Evolutionary conservation across 92 coral and sea anemone species (phyloP).

Genomic region (Palythoa caribaeorum): DNA sequence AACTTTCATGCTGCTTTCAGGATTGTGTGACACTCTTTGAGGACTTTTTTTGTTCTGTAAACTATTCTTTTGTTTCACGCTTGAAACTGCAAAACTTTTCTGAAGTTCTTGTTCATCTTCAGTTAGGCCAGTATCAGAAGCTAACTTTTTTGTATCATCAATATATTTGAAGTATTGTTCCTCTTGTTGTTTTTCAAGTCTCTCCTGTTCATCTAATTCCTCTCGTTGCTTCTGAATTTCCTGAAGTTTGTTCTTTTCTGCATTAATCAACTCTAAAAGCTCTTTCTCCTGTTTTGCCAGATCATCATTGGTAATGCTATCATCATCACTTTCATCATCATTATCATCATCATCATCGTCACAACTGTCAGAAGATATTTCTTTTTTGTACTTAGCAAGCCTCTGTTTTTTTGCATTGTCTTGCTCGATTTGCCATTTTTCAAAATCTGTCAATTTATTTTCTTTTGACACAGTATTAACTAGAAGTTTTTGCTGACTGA

Average conservation of each 20-base stretch:
- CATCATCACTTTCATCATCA: slow-evolving; percentile 21
- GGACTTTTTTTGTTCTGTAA: slow-evolving; percentile 23
- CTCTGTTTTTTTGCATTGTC: slow-evolving; percentile 69
- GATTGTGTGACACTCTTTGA: slow-evolving; percentile 23
- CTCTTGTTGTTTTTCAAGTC: slow-evolving; percentile 65
- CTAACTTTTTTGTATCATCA: not conserved
- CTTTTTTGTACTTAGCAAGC: slow-evolving; percentile 57
- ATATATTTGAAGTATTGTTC: slow-evolving; percentile 8
- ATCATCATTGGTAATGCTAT: slow-evolving; percentile 36
- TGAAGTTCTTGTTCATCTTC: slow-evolving; percentile 23
- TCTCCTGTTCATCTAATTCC: slow-evolving; percentile 82
- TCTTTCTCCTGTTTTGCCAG: slow-evolving; percentile 72
- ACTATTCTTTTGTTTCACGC: slow-evolving; percentile 19
- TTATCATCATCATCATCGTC: slow-evolving; percentile 26
- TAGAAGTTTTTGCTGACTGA: slow-evolving; percentile 68
- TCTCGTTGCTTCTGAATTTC: slow-evolving; percentile 71
- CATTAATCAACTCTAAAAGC: slow-evolving; percentile 76
- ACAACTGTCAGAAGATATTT: not conserved
- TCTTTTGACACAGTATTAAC: slow-evolving; percentile 26
- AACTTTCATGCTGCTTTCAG: slow-evolving; percentile 25
- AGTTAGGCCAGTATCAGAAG: not conserved
- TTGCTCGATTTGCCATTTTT: slow-evolving; percentile 87
- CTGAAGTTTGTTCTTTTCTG: slow-evolving; percentile 76
- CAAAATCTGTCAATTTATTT: slow-evolving; percentile 76
- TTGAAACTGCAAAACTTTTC: slow-evolving; percentile 8